Evolutionary conservation across 2,113 vertebrate genomes (phyloP).

Genomic region (Stigmatopora nigra): DNA sequence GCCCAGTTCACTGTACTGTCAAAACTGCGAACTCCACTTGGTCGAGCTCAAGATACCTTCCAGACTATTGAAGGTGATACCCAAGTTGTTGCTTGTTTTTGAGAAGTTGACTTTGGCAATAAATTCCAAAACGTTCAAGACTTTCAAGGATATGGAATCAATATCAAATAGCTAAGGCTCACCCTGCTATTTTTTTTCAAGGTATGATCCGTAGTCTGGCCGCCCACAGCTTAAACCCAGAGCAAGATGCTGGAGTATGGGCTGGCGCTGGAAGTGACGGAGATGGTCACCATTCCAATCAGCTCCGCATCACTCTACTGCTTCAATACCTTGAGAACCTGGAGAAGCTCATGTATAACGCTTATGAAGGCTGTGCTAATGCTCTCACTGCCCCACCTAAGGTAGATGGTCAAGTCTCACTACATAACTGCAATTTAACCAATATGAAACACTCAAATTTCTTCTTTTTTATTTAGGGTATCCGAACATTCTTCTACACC

Average conservation of each 20-base stretch:
- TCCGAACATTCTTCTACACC: conserved; percentile 94
- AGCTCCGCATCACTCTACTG: conserved; percentile 87
- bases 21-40: conserved; percentile 89
- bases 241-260: conserved; percentile 92
- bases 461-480: conserved; percentile 70
- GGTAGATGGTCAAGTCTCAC: conserved; percentile 57
- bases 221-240: conserved; percentile 87
- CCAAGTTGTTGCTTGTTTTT: neutral
- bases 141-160: no score
- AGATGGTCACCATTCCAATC: conserved; percentile 90
- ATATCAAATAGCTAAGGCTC: neutral
- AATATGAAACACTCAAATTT: neutral
- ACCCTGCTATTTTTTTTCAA: conserved; percentile 32
- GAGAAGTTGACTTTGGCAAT: neutral
- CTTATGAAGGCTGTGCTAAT: conserved; percentile 94
- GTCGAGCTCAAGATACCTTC: conserved; percentile 96
- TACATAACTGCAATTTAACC: neutral
- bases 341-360: conserved; percentile 98
- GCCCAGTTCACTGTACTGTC: conserved; percentile 97
- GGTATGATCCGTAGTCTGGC: conserved; percentile 95
- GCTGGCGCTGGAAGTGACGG: conserved; percentile 82
- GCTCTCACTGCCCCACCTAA: conserved; percentile 93
- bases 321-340: conserved; percentile 94
- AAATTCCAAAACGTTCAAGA: no score
- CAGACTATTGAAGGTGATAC: conserved; percentile 94